Evolutionary conservation across 2,888 invertebrate species (phyloP), one percentile per base, ranked within the genome.

Genomic region (Eulithis testata): DNA sequence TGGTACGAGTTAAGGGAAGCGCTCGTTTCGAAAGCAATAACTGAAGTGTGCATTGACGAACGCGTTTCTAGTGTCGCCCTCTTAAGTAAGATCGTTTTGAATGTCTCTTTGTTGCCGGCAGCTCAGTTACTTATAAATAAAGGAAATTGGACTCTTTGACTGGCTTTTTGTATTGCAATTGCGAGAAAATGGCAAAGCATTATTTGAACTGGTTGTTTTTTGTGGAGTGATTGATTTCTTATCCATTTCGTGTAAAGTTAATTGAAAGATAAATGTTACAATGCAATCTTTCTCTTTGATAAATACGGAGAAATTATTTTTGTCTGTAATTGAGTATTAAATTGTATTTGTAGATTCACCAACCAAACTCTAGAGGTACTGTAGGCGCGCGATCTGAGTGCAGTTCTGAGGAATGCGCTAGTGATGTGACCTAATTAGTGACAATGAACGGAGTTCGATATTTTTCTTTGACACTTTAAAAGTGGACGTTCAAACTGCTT

Each of bases 41-140:
- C 88, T 87, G 79, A 82, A 90, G 88, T 86, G 86, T 84, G 84
- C 88, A 87, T 86, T 88, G 90, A 89, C 86, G 88, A 85, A 86
- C 86, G 88, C 86, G 83, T 80, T 85, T 84, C 80, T 76, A 88
- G 89, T 85, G 86, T 82, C 84, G 76, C 79, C 85, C 84, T 79
- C 87, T 87, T 84, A 82, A 86, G 84, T 87, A 84, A 84, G 85
- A 87, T 87, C 85, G 81, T 82, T 87, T 84, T 84, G 86, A 86
- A 87, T 84, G 83, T 83, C 85, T 81, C 82, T 87, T 87, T 85
- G 85, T 84, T 79, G 78, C 73, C 72, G 68, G 72, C 67, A 76
- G 73, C 78, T 76, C 74, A 76, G 72, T 77, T 78, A 73, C 74
- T 77, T 79, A 77, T 77, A 76, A 79, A 74, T 75, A 68, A 73